Conservation (phyloP, 2,797 vertebrate genomes). For the Cuniculus paca region DNA sequence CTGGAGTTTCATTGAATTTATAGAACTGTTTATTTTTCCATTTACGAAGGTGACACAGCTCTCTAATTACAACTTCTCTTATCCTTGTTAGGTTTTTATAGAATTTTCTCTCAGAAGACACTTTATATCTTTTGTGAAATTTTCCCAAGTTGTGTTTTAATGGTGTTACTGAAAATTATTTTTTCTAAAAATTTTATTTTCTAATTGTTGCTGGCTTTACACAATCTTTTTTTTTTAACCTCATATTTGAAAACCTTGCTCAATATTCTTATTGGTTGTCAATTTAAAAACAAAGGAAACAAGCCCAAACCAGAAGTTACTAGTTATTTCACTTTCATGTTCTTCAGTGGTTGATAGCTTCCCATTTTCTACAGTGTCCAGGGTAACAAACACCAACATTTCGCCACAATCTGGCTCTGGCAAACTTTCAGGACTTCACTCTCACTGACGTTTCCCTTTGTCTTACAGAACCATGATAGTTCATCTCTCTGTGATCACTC, state of each 20-base stretch:
- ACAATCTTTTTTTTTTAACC: background rate
- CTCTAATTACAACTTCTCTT: background rate
- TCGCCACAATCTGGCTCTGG: background rate
- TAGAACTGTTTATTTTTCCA: background rate
- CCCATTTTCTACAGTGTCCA: background rate
- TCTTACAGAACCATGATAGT: background rate
- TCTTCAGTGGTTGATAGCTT: background rate
- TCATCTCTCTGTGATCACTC: background rate
- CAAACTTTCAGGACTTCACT: background rate
- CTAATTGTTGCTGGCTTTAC: conserved; percentile 12
- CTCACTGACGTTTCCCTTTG: background rate
- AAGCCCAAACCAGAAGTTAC: background rate
- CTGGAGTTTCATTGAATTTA: background rate
- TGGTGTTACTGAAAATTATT: conserved; percentile 25
- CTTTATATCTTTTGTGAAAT: conserved; percentile 32
- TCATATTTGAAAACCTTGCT: background rate
- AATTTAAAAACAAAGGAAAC: background rate
- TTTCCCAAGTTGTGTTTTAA: conserved; percentile 44
- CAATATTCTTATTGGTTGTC: conserved; percentile 14
- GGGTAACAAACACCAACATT: background rate
- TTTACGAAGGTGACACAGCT: background rate
- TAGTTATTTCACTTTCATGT: background rate
- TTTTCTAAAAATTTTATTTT: conserved; percentile 59
- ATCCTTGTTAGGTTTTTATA: conserved; percentile 6
- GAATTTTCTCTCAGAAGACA: conserved; percentile 39